Conservation (phyloP, 1,140 invertebrate genomes). For the Drosophila tropicalis region DNA sequence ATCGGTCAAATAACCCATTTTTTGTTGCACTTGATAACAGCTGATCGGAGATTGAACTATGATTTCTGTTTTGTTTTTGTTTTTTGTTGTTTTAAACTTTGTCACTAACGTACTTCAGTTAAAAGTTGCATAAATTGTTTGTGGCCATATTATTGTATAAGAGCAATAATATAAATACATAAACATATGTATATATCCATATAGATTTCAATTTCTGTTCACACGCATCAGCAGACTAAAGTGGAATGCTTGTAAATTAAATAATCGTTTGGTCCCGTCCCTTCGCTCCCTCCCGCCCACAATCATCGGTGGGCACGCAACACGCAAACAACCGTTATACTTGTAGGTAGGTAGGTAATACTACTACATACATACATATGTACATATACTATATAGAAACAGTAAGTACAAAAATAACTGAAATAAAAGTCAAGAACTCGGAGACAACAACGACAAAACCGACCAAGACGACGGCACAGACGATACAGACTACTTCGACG, state of each 20-base stretch:
- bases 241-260: constrained; percentile 64
- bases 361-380: too few species aligned
- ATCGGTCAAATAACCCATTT: constrained; percentile 86
- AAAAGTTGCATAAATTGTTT: constrained; percentile 22
- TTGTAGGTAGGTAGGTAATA: constrained; percentile 7
- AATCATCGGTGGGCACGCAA: constrained; percentile 36
- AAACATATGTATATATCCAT: constrained; percentile 3
- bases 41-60: constrained; percentile 24
- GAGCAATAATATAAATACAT: constrained; percentile 15
- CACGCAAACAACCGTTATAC: constrained; percentile 72
- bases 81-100: constrained; percentile 29
- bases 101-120: constrained; percentile 32
- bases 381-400: constrained; percentile 11
- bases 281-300: background rate
- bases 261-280: constrained; percentile 57
- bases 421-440: constrained; percentile 29
- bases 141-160: constrained; percentile 24
- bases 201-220: constrained; percentile 18
- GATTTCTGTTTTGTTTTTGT: background rate
- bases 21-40: constrained; percentile 46
- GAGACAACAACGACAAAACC: constrained; percentile 26
- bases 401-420: constrained; percentile 48
- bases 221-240: constrained; percentile 21
- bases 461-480: constrained; percentile 23
- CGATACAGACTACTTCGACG: constrained; percentile 8